A percentile compares a stretch with the other conserved stretches of the same genome.
These are phyloP conservation scores for Microcaecilia unicolor DNA, from an alignment of 2,797 vertebrate genomes.

Conservation along the genomic window DNA sequence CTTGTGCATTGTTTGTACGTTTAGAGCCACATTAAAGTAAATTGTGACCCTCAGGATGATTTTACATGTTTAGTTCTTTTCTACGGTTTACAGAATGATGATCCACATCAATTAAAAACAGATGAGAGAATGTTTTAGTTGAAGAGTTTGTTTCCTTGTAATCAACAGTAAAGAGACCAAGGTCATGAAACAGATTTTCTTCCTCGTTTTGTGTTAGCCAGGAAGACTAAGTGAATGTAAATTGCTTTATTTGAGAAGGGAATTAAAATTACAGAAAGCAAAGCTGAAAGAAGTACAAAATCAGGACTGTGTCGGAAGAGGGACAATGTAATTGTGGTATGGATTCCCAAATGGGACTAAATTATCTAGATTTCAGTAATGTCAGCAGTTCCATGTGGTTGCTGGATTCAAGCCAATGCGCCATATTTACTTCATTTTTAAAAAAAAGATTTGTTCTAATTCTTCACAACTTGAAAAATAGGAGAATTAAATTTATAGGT, in stretches of 20 bases:
- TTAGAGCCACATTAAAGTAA: not conserved
- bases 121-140: conserved; percentile 36
- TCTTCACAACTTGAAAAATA: conserved; percentile 53
- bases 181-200: conserved; percentile 51
- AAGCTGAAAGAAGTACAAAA: conserved; percentile 60
- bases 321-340: conserved; percentile 66
- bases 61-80: conserved; percentile 17
- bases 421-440: conserved; percentile 55
- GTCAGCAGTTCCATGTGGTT: conserved; percentile 57
- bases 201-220: conserved; percentile 35
- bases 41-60: conserved; percentile 5
- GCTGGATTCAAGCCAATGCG: conserved; percentile 54
- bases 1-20: not conserved
- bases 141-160: conserved; percentile 49
- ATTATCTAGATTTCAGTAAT: conserved; percentile 62
- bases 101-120: conserved; percentile 46
- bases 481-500: conserved; percentile 43
- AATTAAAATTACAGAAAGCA: conserved; percentile 62
- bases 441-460: conserved; percentile 52
- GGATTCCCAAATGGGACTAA: conserved; percentile 68
- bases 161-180: conserved; percentile 53
- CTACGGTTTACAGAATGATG: conserved; percentile 20
- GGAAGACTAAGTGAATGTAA: conserved; percentile 48
- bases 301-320: conserved; percentile 56
- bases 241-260: conserved; percentile 58